Evolutionary conservation across 2,797 vertebrate genomes (phyloP), one percentile per base, ranked within the genome.

Genomic region (Lepilemur septentrionalis): DNA sequence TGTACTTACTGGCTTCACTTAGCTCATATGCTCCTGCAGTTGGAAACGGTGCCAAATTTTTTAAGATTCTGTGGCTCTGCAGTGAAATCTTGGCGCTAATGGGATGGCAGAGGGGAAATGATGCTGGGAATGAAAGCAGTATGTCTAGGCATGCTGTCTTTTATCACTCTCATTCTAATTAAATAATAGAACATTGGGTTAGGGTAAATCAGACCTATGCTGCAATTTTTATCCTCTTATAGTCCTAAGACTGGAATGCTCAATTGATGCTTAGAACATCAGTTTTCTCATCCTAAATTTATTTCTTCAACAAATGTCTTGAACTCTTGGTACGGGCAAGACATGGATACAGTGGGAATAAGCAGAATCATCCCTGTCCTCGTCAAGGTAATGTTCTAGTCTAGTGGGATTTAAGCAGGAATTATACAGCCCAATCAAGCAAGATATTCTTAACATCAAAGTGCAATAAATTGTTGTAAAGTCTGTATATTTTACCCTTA

Each of bases 291-390:
- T 82, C 61, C 52, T 78, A 69, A 57, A 95, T 95, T 72, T 76
- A 84, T 85, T 93, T 89, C 55, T 87, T 72, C 35, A 86, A 76
- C 22, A 87, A 73, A 73, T 83, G 57, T 89, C 41, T 95, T 46
- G 38, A 91, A 75, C 14, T 52, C 46, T 7, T 80, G 18, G 35
- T 69, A 61, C 8, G 22, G 11, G 2, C n/a, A 93, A 93, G 55
- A 67, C 17, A 78, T 15, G 22, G 22, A 73, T 57, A 50, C 1
- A 63, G 22, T 57, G n/a, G n/a, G 94, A 89, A 67, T 63, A 91
- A 73, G 8, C 67, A 76, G 67, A 80, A 81, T 7, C 5, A 59
- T 72, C 12, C 20, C 18, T 85, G 41, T 88, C 81, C 63, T 79
- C 57, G 61, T 30, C 4, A 28, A 75, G 41, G 30, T 83, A 78